Conservation (phyloP, 2,113 vertebrate genomes). For the Oncorhynchus mykiss region DNA sequence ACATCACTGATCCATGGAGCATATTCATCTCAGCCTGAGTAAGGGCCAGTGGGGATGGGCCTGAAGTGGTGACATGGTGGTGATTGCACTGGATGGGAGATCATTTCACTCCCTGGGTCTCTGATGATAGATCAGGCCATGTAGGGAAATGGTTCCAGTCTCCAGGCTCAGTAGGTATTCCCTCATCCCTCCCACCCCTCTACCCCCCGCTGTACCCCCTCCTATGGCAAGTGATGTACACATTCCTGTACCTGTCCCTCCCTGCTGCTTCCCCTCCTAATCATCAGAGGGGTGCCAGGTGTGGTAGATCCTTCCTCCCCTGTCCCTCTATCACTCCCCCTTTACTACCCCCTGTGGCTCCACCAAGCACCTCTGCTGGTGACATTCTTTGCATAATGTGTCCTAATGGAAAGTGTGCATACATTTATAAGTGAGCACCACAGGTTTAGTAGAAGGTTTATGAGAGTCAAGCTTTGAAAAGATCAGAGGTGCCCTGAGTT, state of each 20-base stretch:
- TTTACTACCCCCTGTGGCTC: constrained; percentile 22
- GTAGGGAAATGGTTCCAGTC: not conserved
- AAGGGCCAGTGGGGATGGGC: not conserved
- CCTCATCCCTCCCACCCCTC: not conserved
- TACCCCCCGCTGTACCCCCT: constrained; percentile 7
- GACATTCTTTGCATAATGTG: constrained; percentile 54
- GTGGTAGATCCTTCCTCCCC: not conserved
- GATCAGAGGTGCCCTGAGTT: constrained; percentile 31
- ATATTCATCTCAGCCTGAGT: not conserved
- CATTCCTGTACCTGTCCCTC: constrained; percentile 14
- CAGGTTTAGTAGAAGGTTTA: not conserved
- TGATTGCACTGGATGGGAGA: not conserved
- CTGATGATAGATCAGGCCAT: not conserved
- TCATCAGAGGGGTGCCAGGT: constrained; percentile 23
- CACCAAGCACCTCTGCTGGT: constrained; percentile 38
- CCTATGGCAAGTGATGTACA: constrained; percentile 16
- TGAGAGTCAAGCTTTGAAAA: constrained; percentile 20
- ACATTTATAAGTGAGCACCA: constrained; percentile 37
- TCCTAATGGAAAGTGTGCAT: constrained; percentile 52
- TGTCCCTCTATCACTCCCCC: not conserved
- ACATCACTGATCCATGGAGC: too few relatives aligned
- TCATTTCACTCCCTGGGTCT: not conserved
- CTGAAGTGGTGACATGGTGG: not conserved
- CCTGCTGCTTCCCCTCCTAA: constrained; percentile 23
- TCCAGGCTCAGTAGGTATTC: not conserved